Conservation (phyloP, 2,888 invertebrate species). For the Lasiommata megera region DNA sequence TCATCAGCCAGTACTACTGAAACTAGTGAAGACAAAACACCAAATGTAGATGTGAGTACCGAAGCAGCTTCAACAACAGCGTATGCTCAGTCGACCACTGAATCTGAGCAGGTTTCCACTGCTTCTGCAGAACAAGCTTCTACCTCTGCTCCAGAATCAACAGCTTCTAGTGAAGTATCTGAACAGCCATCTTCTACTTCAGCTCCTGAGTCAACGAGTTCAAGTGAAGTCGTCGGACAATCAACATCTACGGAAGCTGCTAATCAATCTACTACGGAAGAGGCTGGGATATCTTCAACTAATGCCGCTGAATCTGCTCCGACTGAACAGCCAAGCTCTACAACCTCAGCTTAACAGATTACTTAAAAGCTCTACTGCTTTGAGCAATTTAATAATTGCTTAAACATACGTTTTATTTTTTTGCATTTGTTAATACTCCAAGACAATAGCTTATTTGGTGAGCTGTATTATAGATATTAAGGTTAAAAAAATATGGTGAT, state of each 20-base stretch:
- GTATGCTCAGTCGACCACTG: constrained; percentile 34
- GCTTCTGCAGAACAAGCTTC: constrained; percentile 32
- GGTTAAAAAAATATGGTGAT: constrained; percentile 17
- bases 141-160: constrained; percentile 27
- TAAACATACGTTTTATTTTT: constrained; percentile 8
- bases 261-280: constrained; percentile 27
- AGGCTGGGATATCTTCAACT: constrained; percentile 23
- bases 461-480: constrained; percentile 11
- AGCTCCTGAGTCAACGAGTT: constrained; percentile 30
- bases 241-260: constrained; percentile 25
- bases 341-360: constrained; percentile 31
- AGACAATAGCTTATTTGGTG: constrained; percentile 9
- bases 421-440: constrained; percentile 4
- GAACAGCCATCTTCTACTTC: constrained; percentile 38
- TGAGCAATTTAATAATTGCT: constrained; percentile 24
- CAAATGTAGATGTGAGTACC: constrained; percentile 25
- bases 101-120: constrained; percentile 30
- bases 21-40: constrained; percentile 19
- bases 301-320: constrained; percentile 15
- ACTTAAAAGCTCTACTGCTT: constrained; percentile 10
- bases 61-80: constrained; percentile 38
- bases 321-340: constrained; percentile 29
- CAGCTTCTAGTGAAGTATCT: constrained; percentile 33
- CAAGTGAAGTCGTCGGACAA: constrained; percentile 26
- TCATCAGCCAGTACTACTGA: constrained; percentile 29